Percentiles rank a stretch among this genome's conserved stretches.
phyloP scores from a whole-genome alignment of 53 echinoderm and acorn worm species.

The Luidia sarsii region DNA sequence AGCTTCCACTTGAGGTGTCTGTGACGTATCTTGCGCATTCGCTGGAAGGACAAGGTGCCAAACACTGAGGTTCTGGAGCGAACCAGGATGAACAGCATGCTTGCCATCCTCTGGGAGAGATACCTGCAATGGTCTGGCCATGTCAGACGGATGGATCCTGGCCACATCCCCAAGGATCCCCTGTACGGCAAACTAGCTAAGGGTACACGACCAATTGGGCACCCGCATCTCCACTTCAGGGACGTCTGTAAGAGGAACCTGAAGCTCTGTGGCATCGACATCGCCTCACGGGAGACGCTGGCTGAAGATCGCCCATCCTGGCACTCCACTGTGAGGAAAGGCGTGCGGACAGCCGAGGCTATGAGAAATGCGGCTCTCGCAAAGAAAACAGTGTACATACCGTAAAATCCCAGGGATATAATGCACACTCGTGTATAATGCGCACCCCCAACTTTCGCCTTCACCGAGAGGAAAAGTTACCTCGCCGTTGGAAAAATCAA shows the following conservation, averaged over 20 bases:
- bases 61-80: too few relatives aligned
- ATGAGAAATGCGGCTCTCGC: too few relatives aligned
- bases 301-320: slow-evolving; percentile 12
- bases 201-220: slow-evolving; percentile 28
- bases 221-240: slow-evolving; percentile 48
- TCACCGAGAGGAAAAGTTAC: too few relatives aligned
- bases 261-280: slow-evolving; percentile 49
- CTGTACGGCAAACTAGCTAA: slow-evolving; percentile 59
- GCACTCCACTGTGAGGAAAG: background rate
- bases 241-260: slow-evolving; percentile 61
- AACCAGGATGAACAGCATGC: background rate
- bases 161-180: slow-evolving; percentile 63
- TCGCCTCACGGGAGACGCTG: slow-evolving; percentile 22
- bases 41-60: slow-evolving; percentile 54
- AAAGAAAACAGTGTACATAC: too few relatives aligned
- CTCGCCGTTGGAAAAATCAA: too few relatives aligned
- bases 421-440: too few relatives aligned
- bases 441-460: too few relatives aligned
- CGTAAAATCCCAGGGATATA: too few relatives aligned
- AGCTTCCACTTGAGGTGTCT: background rate
- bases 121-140: slow-evolving; percentile 61
- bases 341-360: slow-evolving; percentile 17
- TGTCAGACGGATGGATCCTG: slow-evolving; percentile 54
- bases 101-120: slow-evolving; percentile 19
- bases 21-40: background rate